Percentiles rank a stretch among this genome's conserved stretches.
phyloP scores from a whole-genome alignment of 1,140 invertebrate species.

The Pseudomyrmex pallidus region DNA sequence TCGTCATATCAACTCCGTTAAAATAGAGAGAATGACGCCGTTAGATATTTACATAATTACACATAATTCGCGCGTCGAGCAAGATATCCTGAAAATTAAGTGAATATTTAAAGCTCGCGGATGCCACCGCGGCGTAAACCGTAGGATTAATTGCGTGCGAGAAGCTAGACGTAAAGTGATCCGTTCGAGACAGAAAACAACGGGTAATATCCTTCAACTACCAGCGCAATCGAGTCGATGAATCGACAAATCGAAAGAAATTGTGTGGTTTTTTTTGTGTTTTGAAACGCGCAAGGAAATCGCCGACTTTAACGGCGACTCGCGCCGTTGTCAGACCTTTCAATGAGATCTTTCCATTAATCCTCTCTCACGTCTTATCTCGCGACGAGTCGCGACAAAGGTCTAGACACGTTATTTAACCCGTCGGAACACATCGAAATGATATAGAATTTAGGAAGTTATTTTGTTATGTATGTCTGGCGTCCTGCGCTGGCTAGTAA shows the following conservation, averaged over 20 bases:
- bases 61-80: conserved; percentile 5
- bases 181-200: no score
- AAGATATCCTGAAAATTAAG: background rate
- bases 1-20: conserved; percentile 10
- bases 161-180: no score
- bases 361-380: conserved; percentile 20
- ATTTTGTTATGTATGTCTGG: conserved; percentile 77
- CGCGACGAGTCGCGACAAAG: conserved; percentile 58
- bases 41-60: conserved; percentile 3
- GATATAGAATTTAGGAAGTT: conserved; percentile 78
- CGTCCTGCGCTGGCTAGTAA: conserved; percentile 74
- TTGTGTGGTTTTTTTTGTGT: background rate
- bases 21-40: conserved; percentile 9
- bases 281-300: background rate
- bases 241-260: background rate
- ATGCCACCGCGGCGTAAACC: background rate
- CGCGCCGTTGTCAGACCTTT: conserved; percentile 5
- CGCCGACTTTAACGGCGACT: background rate
- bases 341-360: conserved; percentile 1
- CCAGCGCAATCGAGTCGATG: background rate
- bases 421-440: conserved; percentile 66
- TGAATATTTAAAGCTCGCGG: background rate
- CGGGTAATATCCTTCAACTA: no score
- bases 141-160: no score
- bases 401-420: conserved; percentile 76